A percentile compares a stretch with the other conserved stretches of the same genome.
Evolutionary conservation across 2,888 invertebrate genomes (phyloP).

Genomic region (Reticulitermes lucifugus): DNA sequence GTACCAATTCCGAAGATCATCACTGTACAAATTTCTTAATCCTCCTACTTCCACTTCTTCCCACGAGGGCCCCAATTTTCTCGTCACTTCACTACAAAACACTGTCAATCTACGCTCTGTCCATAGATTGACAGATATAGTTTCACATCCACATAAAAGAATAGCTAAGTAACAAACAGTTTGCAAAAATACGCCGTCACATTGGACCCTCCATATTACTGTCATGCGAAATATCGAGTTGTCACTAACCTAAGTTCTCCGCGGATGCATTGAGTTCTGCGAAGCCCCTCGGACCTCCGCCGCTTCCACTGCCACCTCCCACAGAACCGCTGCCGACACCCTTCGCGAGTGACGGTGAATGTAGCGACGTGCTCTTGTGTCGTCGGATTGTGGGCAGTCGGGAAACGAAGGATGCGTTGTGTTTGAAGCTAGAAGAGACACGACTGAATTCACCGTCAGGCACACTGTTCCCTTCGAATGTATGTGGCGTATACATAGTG

Average conservation of each 20-base stretch:
- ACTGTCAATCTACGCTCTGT: too few relatives aligned
- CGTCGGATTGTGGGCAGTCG: constrained; percentile 89
- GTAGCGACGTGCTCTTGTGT: constrained; percentile 82
- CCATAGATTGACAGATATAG: too few relatives aligned
- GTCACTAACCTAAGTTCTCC: constrained; percentile 76
- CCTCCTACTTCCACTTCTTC: too few relatives aligned
- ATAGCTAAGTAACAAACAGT: not conserved
- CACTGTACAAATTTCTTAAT: too few relatives aligned
- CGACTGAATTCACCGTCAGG: constrained; percentile 66
- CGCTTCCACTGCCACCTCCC: constrained; percentile 53
- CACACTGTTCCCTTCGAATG: not conserved
- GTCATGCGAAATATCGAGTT: too few relatives aligned
- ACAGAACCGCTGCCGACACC: constrained; percentile 62
- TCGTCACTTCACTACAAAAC: too few relatives aligned
- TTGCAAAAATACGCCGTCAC: not conserved
- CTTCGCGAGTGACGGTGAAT: constrained; percentile 77
- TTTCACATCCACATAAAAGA: too few relatives aligned
- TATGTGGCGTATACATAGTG: too few relatives aligned
- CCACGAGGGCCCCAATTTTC: too few relatives aligned
- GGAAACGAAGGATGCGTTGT: constrained; percentile 93
- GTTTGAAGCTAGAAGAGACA: constrained; percentile 88
- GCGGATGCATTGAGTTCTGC: constrained; percentile 80
- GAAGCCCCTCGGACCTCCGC: constrained; percentile 67
- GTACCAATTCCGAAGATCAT: too few relatives aligned
- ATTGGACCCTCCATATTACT: too few relatives aligned